Base-by-base conservation (phyloP, 2,797 vertebrate genomes). In the Carduelis carduelis region DNA sequence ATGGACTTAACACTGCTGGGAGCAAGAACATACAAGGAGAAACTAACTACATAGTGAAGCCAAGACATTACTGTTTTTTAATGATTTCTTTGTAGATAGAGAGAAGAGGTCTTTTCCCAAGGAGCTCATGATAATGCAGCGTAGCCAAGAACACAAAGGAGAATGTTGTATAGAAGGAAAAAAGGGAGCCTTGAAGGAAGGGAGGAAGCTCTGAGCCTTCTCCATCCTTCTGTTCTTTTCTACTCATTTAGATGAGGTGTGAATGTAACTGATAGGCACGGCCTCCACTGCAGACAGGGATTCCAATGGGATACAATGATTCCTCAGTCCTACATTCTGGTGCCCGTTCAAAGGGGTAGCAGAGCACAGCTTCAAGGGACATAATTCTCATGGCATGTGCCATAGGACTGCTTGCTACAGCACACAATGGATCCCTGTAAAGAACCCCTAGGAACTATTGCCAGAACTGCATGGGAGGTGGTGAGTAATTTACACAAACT, bases 11-110 rank as follows among this genome's bases (percentile, higher is more conserved):
- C 91, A 79, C 95, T 88, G 93, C 94, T 97, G 94, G 91, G 95
- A 96, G 93, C 93, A 95, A 97, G 94, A 95, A 94, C 93, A 82
- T 95, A 88, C 93, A 97, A 95, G 96, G 91, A 96, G 94, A 95
- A 96, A 93, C 63, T 93, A 72, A 82, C 94, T 91, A 65, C 80
- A 90, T 5, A 93, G 88, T 59, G 80, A 83, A 95, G 85, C 90
- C 91, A 94, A 93, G 94, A 88, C 77, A 88, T 93, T 88, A 79
- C 87, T 76, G 88, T 0, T 72, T 95, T 97, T 91, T 97, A 94
- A 94, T 88, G 85, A 95, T 96, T 95, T 91, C 95, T 97, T 95
- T 96, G 85, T 93, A 86, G 95, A 93, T 93, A 75, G 83, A 55
- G 79, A 95, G 92, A 91, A 94, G 85, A 94, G 91, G 65, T 78